Evolutionary conservation across 1,140 invertebrate species (phyloP), one percentile per base, ranked within the genome.

Genomic region (Tetramorium simillimum): DNA sequence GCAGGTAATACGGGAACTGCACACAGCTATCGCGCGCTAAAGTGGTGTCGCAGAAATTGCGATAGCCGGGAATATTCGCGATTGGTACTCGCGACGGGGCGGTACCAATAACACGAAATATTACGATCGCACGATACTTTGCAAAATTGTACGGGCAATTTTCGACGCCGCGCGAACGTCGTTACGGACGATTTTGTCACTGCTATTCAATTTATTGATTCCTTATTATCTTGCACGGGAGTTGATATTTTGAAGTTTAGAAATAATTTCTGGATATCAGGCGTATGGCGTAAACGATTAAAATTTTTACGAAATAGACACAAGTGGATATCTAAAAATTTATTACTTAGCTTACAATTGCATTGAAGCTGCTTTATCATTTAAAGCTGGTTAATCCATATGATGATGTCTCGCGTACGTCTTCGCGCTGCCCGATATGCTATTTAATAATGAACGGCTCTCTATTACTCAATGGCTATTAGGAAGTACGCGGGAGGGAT

Each of bases 381-480:
- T 33, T 33, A 33, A 33, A 87, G 49, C 43, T 43, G 14, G 2
- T 33, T 53, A 18, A 69, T 24, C n/a, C 37, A n/a, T 14, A n/a
- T 18, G 14, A 51, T 24, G 14, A 53, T 33, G 24, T 80, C 14
- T 53, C 28, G 43, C 28, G 53, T 40, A 60, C 70, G 37, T 65
- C 63, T 56, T 60, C 3, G 21, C 72, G 65, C 18, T 28, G 56
- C 58, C 37, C 60, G 24, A 53, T 46, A 81, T 33, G 33, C 87
- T 92, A 92, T 94, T 94, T 94, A 94, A 94, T 95, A 95, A 94
- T 88, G 87, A 89, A 88, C 88, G 90, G 60, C 87, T 93, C 93
- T 94, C 93, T 92, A 94, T 94, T 94, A 93, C 91, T 93, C 90
- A 92, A 93, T 93, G 89, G 89, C 92, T 90, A 92, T 94, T 94